Evolutionary conservation across 2,888 invertebrate species (phyloP).

Genomic region (Netelia fuscicornis): DNA sequence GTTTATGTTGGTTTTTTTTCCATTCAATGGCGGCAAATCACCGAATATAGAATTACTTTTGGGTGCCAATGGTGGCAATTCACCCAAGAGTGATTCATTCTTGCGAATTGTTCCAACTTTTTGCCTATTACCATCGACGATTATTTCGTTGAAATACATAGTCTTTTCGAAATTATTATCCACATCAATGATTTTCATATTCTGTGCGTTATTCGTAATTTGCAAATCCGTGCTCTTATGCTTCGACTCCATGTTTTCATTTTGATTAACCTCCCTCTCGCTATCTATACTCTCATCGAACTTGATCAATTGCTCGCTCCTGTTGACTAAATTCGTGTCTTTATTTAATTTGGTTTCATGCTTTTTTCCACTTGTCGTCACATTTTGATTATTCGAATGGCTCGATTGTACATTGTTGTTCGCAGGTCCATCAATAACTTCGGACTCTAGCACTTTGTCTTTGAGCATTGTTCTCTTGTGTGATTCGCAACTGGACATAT

Average conservation of each 20-base stretch:
- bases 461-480: slow-evolving; percentile 71
- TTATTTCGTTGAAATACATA: slow-evolving; percentile 82
- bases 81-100: slow-evolving; percentile 77
- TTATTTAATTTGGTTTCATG: slow-evolving; percentile 75
- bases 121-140: slow-evolving; percentile 81
- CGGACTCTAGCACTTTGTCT: slow-evolving; percentile 71
- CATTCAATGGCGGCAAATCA: slow-evolving; percentile 82
- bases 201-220: slow-evolving; percentile 80
- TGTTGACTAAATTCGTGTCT: slow-evolving; percentile 75
- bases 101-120: slow-evolving; percentile 77
- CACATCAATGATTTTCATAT: slow-evolving; percentile 75
- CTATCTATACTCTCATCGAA: slow-evolving; percentile 78
- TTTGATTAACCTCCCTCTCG: slow-evolving; percentile 77
- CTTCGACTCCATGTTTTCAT: slow-evolving; percentile 73
- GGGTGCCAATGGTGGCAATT: slow-evolving; percentile 78
- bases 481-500: slow-evolving; percentile 66
- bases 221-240: slow-evolving; percentile 76
- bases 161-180: slow-evolving; percentile 80
- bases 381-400: slow-evolving; percentile 73
- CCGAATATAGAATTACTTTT: slow-evolving; percentile 81
- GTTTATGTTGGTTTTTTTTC: slow-evolving; percentile 82
- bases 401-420: slow-evolving; percentile 75
- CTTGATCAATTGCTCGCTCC: slow-evolving; percentile 78
- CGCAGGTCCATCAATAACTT: slow-evolving; percentile 72
- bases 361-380: slow-evolving; percentile 69